A percentile compares a stretch with the other conserved stretches of the same genome.
Conservation (phyloP, 2,113 vertebrate species). For the Odobenus rosmarus region DNA sequence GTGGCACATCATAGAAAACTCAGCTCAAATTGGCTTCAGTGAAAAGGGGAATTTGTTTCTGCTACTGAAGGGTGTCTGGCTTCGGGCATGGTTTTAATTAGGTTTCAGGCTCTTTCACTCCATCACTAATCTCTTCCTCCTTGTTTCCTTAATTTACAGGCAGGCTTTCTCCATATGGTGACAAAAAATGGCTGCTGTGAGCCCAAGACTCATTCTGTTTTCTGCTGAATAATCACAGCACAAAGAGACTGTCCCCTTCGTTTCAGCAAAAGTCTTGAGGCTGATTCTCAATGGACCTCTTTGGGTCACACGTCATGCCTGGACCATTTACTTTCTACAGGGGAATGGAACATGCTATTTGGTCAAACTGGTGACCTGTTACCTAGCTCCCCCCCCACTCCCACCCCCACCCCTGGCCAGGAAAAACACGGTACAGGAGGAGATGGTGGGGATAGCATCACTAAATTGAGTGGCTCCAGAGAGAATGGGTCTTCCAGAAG, state of each 20-base stretch:
- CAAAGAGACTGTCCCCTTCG: not conserved
- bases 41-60: slow-evolving; percentile 19
- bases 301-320: not conserved
- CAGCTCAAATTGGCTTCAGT: not conserved
- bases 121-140: not conserved
- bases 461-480: not conserved
- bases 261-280: not conserved
- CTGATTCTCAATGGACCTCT: not conserved
- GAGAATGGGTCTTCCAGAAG: not conserved
- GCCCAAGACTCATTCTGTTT: not conserved
- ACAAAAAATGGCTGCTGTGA: slow-evolving; percentile 6
- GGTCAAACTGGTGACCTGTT: not conserved
- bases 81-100: slow-evolving; percentile 26
- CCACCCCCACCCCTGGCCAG: not conserved
- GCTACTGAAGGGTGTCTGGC: not conserved
- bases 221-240: not conserved
- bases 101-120: not conserved
- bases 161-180: not conserved
- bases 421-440: not conserved
- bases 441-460: not conserved
- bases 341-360: not conserved
- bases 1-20: not conserved
- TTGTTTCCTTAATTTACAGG: not conserved
- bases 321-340: not conserved
- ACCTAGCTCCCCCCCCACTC: not conserved